A percentile compares a stretch with the other conserved stretches of the same genome.
phyloP scores from a whole-genome alignment of 2,113 vertebrate genomes.

The Pterocles gutturalis region DNA sequence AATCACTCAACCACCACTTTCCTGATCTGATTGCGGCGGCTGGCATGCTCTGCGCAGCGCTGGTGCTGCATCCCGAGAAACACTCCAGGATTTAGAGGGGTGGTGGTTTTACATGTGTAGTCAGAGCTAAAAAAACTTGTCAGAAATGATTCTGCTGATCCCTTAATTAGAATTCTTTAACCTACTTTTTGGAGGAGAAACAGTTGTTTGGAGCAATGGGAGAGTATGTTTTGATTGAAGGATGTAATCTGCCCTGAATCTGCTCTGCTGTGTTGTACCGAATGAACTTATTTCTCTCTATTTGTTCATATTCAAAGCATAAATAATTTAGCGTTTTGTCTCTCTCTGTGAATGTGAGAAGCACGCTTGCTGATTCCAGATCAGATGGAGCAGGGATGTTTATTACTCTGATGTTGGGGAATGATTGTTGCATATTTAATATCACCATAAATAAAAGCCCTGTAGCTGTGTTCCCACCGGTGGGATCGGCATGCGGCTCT shows the following conservation, averaged over 20 bases:
- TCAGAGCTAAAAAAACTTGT: not conserved
- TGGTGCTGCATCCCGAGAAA: fast-evolving
- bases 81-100: not conserved
- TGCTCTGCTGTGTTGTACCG: conserved; percentile 11
- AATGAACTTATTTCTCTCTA: conserved; percentile 48
- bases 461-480: not conserved
- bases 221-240: conserved; percentile 10
- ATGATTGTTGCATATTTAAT: conserved; percentile 66
- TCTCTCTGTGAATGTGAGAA: conserved; percentile 31
- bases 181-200: not conserved
- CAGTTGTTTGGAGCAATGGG: not conserved
- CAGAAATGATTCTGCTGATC: not conserved
- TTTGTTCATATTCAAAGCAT: conserved; percentile 61
- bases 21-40: not conserved
- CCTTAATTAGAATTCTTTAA: not conserved
- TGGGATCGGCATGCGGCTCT: not conserved
- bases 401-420: conserved; percentile 56
- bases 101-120: not conserved
- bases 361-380: conserved; percentile 33
- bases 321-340: conserved; percentile 62
- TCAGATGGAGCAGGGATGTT: conserved; percentile 52
- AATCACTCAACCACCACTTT: not conserved
- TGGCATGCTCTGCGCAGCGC: fast-evolving
- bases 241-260: conserved; percentile 20
- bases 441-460: conserved; percentile 12